Evolutionary conservation across 2,113 vertebrate species (phyloP).

Genomic region (Baryphthengus martii): DNA sequence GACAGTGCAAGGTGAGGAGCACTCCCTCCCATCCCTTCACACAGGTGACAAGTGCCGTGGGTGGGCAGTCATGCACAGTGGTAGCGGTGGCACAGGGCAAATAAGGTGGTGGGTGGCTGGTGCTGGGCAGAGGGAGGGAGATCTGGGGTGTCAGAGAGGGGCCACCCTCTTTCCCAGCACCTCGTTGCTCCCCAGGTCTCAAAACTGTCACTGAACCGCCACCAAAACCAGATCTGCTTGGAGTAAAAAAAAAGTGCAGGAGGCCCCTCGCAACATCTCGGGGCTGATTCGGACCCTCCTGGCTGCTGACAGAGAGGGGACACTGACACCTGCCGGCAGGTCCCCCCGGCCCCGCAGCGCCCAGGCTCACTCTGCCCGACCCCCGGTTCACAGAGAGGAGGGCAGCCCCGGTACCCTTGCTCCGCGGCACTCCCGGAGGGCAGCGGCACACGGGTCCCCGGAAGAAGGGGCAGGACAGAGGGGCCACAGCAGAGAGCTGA

Average conservation of each 20-base stretch:
- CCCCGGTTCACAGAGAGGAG: background rate
- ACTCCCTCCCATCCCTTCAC: background rate
- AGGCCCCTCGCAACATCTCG: background rate
- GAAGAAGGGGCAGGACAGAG: no score
- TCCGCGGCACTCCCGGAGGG: background rate
- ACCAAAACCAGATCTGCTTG: background rate
- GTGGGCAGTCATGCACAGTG: background rate
- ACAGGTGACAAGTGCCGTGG: background rate
- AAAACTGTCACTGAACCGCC: background rate
- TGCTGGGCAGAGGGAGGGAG: background rate
- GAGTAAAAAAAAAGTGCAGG: background rate
- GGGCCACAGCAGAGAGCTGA: background rate
- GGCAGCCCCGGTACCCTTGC: background rate
- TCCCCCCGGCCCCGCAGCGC: background rate
- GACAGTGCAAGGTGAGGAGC: background rate
- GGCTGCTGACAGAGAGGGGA: constrained; percentile 5
- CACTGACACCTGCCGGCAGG: constrained; percentile 62
- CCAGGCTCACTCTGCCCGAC: background rate
- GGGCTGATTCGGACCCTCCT: background rate
- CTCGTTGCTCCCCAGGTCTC: background rate
- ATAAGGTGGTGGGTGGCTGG: background rate
- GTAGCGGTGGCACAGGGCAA: background rate
- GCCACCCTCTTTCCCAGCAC: background rate
- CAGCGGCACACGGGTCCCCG: background rate
- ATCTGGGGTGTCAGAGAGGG: background rate